Conservation (phyloP, 2,113 vertebrate genomes). For the Smithornis capensis region DNA sequence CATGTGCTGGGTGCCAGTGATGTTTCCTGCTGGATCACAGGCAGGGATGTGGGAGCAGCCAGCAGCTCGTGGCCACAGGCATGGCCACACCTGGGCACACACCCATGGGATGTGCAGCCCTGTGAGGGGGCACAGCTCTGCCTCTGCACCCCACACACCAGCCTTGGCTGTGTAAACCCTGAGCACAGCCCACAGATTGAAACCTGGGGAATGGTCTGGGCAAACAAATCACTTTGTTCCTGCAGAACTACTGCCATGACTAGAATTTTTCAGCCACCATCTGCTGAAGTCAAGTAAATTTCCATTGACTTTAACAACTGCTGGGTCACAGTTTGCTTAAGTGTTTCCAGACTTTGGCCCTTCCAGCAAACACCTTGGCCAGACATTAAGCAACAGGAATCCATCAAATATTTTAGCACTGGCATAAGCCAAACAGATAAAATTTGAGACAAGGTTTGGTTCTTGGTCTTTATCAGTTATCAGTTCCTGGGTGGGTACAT, state of each 20-base stretch:
- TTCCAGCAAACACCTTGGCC: slow-evolving; percentile 1
- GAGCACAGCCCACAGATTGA: neutral
- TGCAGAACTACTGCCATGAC: neutral
- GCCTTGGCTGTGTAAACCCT: neutral
- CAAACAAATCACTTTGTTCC: neutral
- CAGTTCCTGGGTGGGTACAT: neutral
- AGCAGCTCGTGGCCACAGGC: neutral
- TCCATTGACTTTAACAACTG: neutral
- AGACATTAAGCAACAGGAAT: neutral
- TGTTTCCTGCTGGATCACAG: neutral
- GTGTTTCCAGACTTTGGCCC: slow-evolving; percentile 6
- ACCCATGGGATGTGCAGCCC: neutral
- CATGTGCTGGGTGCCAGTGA: fast-evolving
- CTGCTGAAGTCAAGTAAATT: neutral
- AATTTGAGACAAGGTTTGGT: neutral
- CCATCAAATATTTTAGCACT: neutral
- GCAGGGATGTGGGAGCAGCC: neutral
- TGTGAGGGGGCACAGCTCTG: neutral
- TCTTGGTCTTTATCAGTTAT: neutral
- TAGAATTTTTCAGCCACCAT: neutral
- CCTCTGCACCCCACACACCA: neutral
- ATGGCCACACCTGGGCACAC: fast-evolving
- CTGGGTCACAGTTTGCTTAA: neutral
- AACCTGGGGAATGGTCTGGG: neutral
- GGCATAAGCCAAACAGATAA: neutral